Conservation (phyloP, 2,797 vertebrate species). For the Schizopygopsis pylzovi region DNA sequence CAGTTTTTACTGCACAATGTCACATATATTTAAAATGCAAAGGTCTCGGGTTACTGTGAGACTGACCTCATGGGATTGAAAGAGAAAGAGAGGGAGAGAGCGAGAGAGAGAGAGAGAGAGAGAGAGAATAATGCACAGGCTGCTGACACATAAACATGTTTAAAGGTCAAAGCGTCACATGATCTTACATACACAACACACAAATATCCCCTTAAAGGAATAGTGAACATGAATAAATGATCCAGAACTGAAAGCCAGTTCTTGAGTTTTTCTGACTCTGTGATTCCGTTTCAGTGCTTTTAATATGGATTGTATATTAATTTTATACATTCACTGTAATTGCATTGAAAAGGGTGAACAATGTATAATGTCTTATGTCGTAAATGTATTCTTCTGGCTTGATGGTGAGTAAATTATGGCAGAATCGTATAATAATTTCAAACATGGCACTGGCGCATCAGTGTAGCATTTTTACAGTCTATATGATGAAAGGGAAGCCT, state of each 20-base stretch:
- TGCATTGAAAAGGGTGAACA: neutral
- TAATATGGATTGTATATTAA: neutral
- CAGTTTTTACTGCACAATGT: conserved; percentile 70
- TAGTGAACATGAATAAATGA: neutral
- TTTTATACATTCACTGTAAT: neutral
- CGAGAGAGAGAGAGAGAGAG: conserved; percentile 5
- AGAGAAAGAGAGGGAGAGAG: conserved; percentile 3
- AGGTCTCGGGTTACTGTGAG: conserved; percentile 56
- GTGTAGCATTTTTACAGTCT: neutral
- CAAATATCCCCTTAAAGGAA: conserved; percentile 16
- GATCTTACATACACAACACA: conserved; percentile 12
- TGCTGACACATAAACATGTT: conserved; percentile 42
- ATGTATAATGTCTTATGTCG: neutral
- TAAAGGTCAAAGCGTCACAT: conserved; percentile 35
- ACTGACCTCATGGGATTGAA: conserved; percentile 44
- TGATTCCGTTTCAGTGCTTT: neutral
- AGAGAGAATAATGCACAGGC: neutral
- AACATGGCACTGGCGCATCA: neutral
- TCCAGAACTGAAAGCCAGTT: neutral
- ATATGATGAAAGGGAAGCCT: neutral
- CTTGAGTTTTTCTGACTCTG: neutral
- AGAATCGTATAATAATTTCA: neutral
- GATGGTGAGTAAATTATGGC: neutral
- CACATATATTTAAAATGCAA: conserved; percentile 74
- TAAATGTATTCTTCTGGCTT: neutral